Percentiles rank a stretch among this genome's conserved stretches.
Evolutionary conservation across 2,797 vertebrate species (phyloP).

Genomic region (Gambusia yucatana): DNA sequence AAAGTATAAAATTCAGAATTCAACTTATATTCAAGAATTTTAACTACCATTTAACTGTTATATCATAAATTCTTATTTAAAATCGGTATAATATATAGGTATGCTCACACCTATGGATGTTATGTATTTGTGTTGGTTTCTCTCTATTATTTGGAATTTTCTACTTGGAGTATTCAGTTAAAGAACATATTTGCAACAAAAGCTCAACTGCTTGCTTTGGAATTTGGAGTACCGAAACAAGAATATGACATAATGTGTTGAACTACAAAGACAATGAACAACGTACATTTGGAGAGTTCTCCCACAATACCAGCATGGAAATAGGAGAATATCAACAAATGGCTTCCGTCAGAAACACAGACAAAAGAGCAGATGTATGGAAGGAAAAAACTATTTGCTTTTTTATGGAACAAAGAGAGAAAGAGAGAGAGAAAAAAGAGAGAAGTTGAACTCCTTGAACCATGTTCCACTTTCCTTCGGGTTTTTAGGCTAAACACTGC

Average conservation of each 20-base stretch:
- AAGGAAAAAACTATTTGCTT: constrained; percentile 33
- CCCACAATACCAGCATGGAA: constrained; percentile 32
- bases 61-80: not conserved
- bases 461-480: constrained; percentile 51
- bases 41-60: not conserved
- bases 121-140: not conserved
- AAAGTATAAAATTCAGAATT: constrained; percentile 37
- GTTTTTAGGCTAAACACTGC: constrained; percentile 55
- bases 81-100: not conserved
- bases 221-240: not conserved
- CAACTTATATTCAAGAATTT: not conserved
- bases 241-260: not conserved
- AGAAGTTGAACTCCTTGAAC: constrained; percentile 29
- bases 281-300: constrained; percentile 10
- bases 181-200: not conserved
- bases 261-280: not conserved
- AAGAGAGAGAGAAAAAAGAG: not conserved
- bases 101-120: not conserved
- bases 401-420: constrained; percentile 38
- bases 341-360: constrained; percentile 34
- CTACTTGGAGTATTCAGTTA: not conserved
- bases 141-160: not conserved
- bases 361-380: constrained; percentile 30
- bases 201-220: not conserved
- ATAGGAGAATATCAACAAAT: constrained; percentile 51